phyloP scores from a whole-genome alignment of 2,888 invertebrate genomes.

The Netelia virgata region DNA sequence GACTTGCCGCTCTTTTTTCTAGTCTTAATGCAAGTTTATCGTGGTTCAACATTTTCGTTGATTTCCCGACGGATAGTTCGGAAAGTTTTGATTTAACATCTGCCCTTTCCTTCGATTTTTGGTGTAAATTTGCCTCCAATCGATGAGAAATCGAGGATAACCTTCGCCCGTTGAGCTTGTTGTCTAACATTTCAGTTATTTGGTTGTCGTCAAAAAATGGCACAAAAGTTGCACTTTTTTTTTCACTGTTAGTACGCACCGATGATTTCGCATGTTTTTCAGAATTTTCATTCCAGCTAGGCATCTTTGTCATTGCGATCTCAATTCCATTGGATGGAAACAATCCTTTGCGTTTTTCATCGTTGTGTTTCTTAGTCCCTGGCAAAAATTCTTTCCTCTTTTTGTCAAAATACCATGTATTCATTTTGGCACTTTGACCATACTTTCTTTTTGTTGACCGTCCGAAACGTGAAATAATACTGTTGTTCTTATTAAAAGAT shows the following conservation, averaged over 20 bases:
- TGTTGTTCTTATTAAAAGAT: not conserved
- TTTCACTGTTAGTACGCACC: not conserved
- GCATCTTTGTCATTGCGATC: not conserved
- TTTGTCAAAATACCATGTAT: not conserved
- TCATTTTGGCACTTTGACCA: not conserved
- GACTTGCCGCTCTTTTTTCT: not conserved
- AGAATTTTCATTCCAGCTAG: not conserved
- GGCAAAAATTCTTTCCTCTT: not conserved
- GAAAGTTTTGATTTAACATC: not conserved
- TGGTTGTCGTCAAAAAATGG: not conserved
- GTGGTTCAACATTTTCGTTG: constrained; percentile 4
- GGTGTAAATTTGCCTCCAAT: not conserved
- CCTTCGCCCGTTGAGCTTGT: constrained; percentile 1
- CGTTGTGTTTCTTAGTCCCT: not conserved
- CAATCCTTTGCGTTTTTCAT: not conserved
- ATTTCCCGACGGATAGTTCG: constrained; percentile 6
- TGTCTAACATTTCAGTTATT: constrained; percentile 10
- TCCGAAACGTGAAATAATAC: not conserved
- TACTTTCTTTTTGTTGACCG: not conserved
- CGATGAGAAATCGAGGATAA: not conserved
- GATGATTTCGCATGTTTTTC: not conserved
- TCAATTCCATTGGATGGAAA: not conserved
- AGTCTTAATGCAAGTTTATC: not conserved
- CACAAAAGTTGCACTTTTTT: not conserved
- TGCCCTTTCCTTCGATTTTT: not conserved